Conservation (phyloP, 1,140 invertebrate genomes). For the Charaxes varanes region DNA sequence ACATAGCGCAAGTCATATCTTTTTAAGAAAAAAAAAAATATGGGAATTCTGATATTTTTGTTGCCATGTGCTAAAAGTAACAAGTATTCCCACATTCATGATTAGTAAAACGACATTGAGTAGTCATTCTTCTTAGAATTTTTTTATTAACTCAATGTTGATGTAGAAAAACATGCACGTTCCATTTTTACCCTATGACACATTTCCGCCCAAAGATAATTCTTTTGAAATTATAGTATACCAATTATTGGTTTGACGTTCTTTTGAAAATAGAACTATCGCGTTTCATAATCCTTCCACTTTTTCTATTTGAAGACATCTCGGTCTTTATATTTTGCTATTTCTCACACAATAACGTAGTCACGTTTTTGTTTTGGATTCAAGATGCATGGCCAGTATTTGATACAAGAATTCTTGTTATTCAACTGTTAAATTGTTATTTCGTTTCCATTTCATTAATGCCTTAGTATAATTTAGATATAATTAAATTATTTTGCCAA, state of each 20-base stretch:
- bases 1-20: too few relatives aligned
- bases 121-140: constrained; percentile 17
- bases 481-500: constrained; percentile 69
- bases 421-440: constrained; percentile 4
- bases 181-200: constrained; percentile 13
- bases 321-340: too few relatives aligned
- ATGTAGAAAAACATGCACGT: constrained; percentile 1
- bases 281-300: too few relatives aligned
- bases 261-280: too few relatives aligned
- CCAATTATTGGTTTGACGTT: too few relatives aligned
- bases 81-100: constrained; percentile 19
- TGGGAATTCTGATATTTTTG: constrained; percentile 28
- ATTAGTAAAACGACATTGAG: constrained; percentile 12
- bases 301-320: too few relatives aligned
- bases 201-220: constrained; percentile 9
- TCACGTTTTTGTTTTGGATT: too few relatives aligned
- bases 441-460: constrained; percentile 24
- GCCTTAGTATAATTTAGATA: constrained; percentile 38
- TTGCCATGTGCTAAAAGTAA: constrained; percentile 22
- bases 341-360: too few relatives aligned
- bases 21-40: not conserved
- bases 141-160: constrained; percentile 17
- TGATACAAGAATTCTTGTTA: constrained; percentile 2
- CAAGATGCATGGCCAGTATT: constrained; percentile 17
- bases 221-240: too few relatives aligned